phyloP scores from a whole-genome alignment of 1,140 invertebrate species.

The Argopecten irradians region DNA sequence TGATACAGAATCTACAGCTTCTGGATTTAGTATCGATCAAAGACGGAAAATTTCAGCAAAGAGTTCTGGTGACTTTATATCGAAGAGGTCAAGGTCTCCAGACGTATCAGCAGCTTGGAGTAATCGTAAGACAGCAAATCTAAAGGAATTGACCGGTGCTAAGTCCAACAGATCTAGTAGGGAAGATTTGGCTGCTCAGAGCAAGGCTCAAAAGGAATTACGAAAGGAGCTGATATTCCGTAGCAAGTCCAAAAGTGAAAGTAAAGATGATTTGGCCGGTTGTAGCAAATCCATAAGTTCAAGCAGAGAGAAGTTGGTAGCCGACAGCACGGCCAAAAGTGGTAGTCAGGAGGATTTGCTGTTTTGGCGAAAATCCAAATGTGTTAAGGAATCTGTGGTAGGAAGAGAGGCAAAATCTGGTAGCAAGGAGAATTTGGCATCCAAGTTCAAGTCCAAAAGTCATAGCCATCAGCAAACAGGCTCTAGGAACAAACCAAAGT shows the following conservation, averaged over 20 bases:
- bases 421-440: not conserved
- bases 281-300: not conserved
- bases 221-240: not conserved
- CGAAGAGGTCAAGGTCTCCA: too few species aligned
- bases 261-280: not conserved
- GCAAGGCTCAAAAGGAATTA: not conserved
- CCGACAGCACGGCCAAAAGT: not conserved
- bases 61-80: not conserved
- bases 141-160: not conserved
- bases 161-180: not conserved
- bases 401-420: not conserved
- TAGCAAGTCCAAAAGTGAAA: not conserved
- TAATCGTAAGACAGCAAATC: not conserved
- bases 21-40: not conserved
- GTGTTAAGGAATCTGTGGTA: not conserved
- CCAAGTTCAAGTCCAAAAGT: not conserved
- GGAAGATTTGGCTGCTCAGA: not conserved
- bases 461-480: not conserved
- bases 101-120: too few species aligned
- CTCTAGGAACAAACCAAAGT: not conserved
- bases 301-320: not conserved
- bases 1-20: not conserved
- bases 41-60: not conserved
- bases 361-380: too few species aligned
- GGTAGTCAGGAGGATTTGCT: not conserved